Conservation (phyloP, 2,888 invertebrate genomes). For the Phaedon cochleariae region DNA sequence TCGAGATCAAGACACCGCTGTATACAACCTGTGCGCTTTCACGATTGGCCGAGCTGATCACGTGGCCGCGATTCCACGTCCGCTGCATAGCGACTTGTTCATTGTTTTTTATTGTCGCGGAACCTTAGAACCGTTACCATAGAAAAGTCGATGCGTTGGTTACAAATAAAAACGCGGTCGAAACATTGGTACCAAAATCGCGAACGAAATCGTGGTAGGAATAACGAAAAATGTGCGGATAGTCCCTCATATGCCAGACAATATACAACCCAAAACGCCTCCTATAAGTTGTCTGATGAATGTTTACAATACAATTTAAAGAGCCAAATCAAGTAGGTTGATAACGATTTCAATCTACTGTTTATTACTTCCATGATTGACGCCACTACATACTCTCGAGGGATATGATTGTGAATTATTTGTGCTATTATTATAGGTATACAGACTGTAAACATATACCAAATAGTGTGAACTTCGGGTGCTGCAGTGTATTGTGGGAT, state of each 20-base stretch:
- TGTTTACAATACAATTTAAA: neutral
- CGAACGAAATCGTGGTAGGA: too few species aligned
- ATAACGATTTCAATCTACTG: neutral
- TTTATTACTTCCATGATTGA: neutral
- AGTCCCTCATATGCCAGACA: too few species aligned
- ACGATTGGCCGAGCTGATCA: slow-evolving; percentile 46
- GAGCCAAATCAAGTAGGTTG: neutral
- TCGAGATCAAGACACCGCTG: slow-evolving; percentile 35
- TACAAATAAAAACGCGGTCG: slow-evolving; percentile 34
- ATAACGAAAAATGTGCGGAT: neutral
- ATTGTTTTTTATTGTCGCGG: slow-evolving; percentile 48
- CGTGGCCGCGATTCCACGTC: slow-evolving; percentile 46
- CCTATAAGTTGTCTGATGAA: neutral
- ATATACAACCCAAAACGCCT: too few species aligned
- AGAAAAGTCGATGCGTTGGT: slow-evolving; percentile 39
- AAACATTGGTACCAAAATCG: neutral
- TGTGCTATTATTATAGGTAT: too few species aligned
- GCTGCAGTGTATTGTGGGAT: neutral
- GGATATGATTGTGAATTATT: neutral
- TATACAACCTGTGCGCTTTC: slow-evolving; percentile 31
- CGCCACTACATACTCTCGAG: neutral
- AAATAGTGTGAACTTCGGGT: too few species aligned
- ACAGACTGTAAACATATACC: too few species aligned
- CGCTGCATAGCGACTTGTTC: slow-evolving; percentile 45
- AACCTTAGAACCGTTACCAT: slow-evolving; percentile 44